A percentile compares a stretch with the other conserved stretches of the same genome.
phyloP scores from a whole-genome alignment of 1,140 invertebrate genomes.

The Rhagoletis zephyria region DNA sequence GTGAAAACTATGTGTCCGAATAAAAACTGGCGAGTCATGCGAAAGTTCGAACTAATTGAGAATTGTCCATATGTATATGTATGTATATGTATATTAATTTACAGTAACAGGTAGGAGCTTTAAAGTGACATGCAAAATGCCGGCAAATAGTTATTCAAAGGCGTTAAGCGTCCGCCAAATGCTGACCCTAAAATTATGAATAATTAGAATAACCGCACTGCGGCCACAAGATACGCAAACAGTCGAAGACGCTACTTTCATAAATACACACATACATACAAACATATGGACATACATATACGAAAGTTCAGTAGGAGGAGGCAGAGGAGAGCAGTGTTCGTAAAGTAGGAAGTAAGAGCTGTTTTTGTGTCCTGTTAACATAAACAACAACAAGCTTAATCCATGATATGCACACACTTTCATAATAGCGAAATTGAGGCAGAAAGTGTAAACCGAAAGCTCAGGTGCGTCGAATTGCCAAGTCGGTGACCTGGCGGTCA shows the following conservation, averaged over 20 bases:
- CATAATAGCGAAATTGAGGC: constrained; percentile 4
- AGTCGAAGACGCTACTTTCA: neutral
- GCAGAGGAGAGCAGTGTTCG: too few relatives aligned
- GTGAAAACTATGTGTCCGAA: too few relatives aligned
- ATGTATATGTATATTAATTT: too few relatives aligned
- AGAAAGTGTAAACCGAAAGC: constrained; percentile 3
- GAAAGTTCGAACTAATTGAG: too few relatives aligned
- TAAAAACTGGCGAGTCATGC: too few relatives aligned
- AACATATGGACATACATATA: neutral
- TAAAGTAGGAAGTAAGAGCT: neutral
- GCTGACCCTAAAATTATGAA: constrained; percentile 67
- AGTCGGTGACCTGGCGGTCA: neutral
- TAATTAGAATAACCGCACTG: constrained; percentile 69
- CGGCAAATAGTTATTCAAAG: constrained; percentile 64
- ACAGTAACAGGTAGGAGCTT: neutral
- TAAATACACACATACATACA: neutral
- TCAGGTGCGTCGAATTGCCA: constrained; percentile 15
- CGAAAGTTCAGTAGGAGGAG: too few relatives aligned
- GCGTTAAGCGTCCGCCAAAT: constrained; percentile 59
- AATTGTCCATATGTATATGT: too few relatives aligned
- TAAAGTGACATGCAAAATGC: constrained; percentile 7
- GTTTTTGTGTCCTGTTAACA: constrained; percentile 46
- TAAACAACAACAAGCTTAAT: neutral
- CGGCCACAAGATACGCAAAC: constrained; percentile 68
- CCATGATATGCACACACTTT: neutral